Percentiles rank a stretch among this genome's conserved stretches.
phyloP scores from a whole-genome alignment of 2,113 vertebrate species.

The Romanogobio albipinnatus region DNA sequence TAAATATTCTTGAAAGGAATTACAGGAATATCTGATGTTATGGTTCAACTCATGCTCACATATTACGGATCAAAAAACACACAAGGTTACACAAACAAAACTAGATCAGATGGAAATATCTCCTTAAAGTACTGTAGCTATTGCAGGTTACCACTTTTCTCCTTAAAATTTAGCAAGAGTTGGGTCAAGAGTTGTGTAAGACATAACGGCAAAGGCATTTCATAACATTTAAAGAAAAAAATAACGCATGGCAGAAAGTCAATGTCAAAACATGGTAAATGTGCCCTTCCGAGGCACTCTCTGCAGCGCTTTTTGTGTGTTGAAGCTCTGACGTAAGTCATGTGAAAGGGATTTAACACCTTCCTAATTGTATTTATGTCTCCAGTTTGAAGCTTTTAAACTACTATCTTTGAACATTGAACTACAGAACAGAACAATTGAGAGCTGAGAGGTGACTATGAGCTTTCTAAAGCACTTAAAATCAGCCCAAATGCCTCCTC shows the following conservation, averaged over 20 bases:
- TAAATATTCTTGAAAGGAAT: no score
- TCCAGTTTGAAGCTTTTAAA: slow-evolving; percentile 1
- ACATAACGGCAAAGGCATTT: background rate
- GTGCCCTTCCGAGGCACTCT: background rate
- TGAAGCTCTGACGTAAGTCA: slow-evolving; percentile 3
- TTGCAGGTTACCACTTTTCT: background rate
- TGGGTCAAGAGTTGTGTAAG: background rate
- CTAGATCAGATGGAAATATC: background rate
- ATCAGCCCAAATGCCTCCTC: background rate
- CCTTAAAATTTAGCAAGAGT: background rate
- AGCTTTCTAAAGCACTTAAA: slow-evolving; percentile 16
- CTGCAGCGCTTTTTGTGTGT: background rate
- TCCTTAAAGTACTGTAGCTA: background rate
- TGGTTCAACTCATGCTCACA: background rate
- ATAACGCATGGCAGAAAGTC: background rate
- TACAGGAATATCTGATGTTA: no score
- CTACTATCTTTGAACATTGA: background rate
- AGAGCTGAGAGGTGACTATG: background rate
- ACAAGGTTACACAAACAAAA: background rate
- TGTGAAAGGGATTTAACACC: slow-evolving; percentile 16
- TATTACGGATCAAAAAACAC: background rate
- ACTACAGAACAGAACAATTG: slow-evolving; percentile 16
- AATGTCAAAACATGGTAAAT: background rate
- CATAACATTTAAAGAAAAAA: background rate
- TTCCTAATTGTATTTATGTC: slow-evolving; percentile 1